Evolutionary conservation across 2,888 invertebrate genomes (phyloP).

Genomic region (Melitaea athalia): DNA sequence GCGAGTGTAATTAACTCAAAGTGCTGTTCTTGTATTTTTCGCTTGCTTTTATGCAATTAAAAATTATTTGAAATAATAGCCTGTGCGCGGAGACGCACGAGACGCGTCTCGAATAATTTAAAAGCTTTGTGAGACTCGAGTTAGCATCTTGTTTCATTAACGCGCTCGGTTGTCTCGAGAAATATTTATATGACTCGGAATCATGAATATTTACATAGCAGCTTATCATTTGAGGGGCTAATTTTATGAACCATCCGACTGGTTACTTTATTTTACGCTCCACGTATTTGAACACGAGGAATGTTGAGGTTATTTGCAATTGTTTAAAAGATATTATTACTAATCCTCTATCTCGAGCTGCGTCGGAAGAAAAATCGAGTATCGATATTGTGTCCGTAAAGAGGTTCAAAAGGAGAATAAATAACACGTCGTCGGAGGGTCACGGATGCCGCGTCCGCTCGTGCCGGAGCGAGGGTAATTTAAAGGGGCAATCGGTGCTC

Average conservation of each 20-base stretch:
- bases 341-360: constrained; percentile 63
- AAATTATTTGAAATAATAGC: constrained; percentile 78
- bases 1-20: constrained; percentile 66
- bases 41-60: constrained; percentile 76
- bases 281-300: background rate
- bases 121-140: constrained; percentile 59
- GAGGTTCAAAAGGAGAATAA: constrained; percentile 64
- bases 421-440: constrained; percentile 60
- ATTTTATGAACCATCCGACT: constrained; percentile 48
- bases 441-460: constrained; percentile 43
- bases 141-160: constrained; percentile 78
- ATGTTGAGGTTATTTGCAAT: background rate
- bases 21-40: constrained; percentile 67
- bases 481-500: constrained; percentile 30
- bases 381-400: constrained; percentile 71
- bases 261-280: constrained; percentile 36
- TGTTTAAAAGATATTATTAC: constrained; percentile 45
- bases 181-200: constrained; percentile 69
- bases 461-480: constrained; percentile 38
- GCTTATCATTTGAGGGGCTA: constrained; percentile 54
- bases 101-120: constrained; percentile 69
- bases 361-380: constrained; percentile 64
- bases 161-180: constrained; percentile 58
- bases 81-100: constrained; percentile 59
- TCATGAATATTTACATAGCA: constrained; percentile 72